phyloP scores from a whole-genome alignment of 2,888 invertebrate genomes.

The Stenodera caucasica region DNA sequence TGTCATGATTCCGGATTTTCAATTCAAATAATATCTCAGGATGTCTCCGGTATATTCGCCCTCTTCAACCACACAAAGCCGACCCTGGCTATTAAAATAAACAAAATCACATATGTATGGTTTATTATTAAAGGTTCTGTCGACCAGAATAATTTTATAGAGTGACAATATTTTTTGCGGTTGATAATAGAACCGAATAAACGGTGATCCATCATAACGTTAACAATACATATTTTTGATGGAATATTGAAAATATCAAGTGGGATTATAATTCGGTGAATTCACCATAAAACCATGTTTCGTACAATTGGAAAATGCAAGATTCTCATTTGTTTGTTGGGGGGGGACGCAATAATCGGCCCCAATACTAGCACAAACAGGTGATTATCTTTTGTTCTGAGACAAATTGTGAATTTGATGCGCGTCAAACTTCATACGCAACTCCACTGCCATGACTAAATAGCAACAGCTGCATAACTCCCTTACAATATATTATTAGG shows the following conservation, averaged over 20 bases:
- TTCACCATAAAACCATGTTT: slow-evolving; percentile 40
- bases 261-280: slow-evolving; percentile 24
- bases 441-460: slow-evolving; percentile 49
- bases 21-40: slow-evolving; percentile 15
- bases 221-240: slow-evolving; percentile 25
- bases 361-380: slow-evolving; percentile 47
- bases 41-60: slow-evolving; percentile 31
- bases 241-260: slow-evolving; percentile 25
- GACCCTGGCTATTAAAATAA: neutral
- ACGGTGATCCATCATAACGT: slow-evolving; percentile 19
- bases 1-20: slow-evolving; percentile 23
- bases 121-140: slow-evolving; percentile 18
- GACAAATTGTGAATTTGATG: slow-evolving; percentile 52
- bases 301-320: slow-evolving; percentile 30
- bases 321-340: slow-evolving; percentile 25
- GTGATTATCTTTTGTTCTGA: slow-evolving; percentile 51
- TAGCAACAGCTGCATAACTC: slow-evolving; percentile 45
- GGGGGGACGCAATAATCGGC: slow-evolving; percentile 39
- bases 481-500: neutral
- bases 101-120: slow-evolving; percentile 5
- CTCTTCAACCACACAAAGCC: neutral
- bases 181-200: neutral
- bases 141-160: slow-evolving; percentile 25
- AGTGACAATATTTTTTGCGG: slow-evolving; percentile 18
- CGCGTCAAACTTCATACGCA: slow-evolving; percentile 48